Conservation (phyloP, 2,113 vertebrate genomes). For the Heteronetta atricapilla region DNA sequence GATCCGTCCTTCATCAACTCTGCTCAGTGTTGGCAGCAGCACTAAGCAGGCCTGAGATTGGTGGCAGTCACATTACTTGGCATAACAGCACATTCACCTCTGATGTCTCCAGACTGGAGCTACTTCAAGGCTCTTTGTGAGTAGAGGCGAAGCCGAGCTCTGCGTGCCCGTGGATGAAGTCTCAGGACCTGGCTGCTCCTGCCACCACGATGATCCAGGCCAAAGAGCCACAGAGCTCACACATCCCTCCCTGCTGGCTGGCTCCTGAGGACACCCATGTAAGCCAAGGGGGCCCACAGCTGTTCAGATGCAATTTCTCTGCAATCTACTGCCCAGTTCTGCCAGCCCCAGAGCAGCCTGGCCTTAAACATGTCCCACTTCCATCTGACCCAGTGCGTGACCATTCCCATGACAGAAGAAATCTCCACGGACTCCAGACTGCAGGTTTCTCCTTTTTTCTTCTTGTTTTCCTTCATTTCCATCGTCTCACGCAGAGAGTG, state of each 20-base stretch:
- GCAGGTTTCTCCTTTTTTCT: not conserved
- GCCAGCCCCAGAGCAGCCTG: not conserved
- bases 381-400: not conserved
- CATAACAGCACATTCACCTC: not conserved
- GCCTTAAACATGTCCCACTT: not conserved
- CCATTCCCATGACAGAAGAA: fast-evolving
- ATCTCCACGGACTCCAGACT: not conserved
- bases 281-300: not conserved
- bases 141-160: not conserved
- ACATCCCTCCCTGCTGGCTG: not conserved
- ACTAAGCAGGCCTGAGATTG: not conserved
- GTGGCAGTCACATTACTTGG: not conserved
- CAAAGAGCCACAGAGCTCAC: fast-evolving
- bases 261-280: not conserved
- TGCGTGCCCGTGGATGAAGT: not conserved
- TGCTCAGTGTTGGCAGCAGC: not conserved
- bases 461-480: not conserved
- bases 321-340: not conserved
- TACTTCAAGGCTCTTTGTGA: not conserved
- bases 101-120: not conserved
- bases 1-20: not conserved
- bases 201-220: not conserved
- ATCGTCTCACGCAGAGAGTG: not conserved
- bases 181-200: not conserved
- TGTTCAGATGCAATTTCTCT: not conserved